phyloP scores from a whole-genome alignment of 2,113 vertebrate genomes.

The Gavialis gangeticus region DNA sequence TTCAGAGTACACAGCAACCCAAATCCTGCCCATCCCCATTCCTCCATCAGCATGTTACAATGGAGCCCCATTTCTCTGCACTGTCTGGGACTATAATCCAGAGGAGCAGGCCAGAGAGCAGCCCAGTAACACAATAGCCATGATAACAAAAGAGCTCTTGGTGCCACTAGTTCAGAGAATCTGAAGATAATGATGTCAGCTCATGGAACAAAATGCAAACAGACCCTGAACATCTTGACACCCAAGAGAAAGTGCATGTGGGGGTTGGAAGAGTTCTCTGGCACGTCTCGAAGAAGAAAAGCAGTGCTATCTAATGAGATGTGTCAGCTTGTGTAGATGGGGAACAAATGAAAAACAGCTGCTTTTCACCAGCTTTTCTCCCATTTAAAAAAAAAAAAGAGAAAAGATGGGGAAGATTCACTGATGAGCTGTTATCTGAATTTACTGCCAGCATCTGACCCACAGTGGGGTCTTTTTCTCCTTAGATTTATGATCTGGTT shows the following conservation, averaged over 20 bases:
- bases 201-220: constrained; percentile 33
- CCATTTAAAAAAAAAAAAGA: constrained; percentile 43
- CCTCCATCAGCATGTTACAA: not conserved
- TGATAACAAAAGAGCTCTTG: not conserved
- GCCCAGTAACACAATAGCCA: not conserved
- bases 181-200: constrained; percentile 25
- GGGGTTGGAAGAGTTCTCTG: constrained; percentile 33
- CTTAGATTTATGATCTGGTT: constrained; percentile 61
- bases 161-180: not conserved
- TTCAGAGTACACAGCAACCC: fast-evolving
- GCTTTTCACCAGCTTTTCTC: constrained; percentile 72
- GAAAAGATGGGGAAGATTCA: constrained; percentile 61
- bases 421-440: constrained; percentile 76
- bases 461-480: constrained; percentile 57
- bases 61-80: not conserved
- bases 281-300: constrained; percentile 43
- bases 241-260: constrained; percentile 36
- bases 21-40: not conserved
- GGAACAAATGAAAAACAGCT: constrained; percentile 73
- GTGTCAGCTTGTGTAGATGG: constrained; percentile 36
- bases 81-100: not conserved
- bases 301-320: constrained; percentile 63
- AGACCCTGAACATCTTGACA: constrained; percentile 18
- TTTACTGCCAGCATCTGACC: constrained; percentile 76
- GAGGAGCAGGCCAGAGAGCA: not conserved